Conservation (phyloP, 2,113 vertebrate genomes). For the Zosterops lateralis region DNA sequence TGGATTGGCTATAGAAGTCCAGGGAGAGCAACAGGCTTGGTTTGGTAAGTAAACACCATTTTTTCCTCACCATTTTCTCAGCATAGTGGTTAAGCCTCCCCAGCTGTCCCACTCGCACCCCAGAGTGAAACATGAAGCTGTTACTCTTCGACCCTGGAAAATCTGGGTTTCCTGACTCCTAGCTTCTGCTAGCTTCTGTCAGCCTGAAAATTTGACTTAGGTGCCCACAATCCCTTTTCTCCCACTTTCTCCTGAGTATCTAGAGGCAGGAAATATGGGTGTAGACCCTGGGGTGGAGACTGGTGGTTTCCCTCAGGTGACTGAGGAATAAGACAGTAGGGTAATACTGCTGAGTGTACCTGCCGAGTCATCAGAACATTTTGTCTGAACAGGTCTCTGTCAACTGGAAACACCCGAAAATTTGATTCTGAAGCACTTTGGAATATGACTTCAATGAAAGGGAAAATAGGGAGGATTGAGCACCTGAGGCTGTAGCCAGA, state of each 20-base stretch:
- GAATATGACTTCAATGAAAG: background rate
- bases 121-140: background rate
- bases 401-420: background rate
- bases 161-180: background rate
- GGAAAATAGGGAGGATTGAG: background rate
- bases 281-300: background rate
- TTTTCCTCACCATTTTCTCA: background rate
- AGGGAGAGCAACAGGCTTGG: slow-evolving; percentile 97
- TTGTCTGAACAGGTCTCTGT: background rate
- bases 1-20: slow-evolving; percentile 95
- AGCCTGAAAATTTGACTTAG: background rate
- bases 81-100: background rate
- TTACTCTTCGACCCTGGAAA: background rate
- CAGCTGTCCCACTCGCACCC: background rate
- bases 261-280: rapidly evolving
- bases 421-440: background rate
- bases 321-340: background rate
- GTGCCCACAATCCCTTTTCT: background rate
- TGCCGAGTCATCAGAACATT: background rate
- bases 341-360: background rate
- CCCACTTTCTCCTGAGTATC: background rate
- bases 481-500: background rate
- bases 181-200: background rate
- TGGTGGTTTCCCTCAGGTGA: background rate
- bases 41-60: slow-evolving; percentile 84